Base-by-base conservation (phyloP, 2,888 invertebrate species). In the Brachypalpus laphriformis region DNA sequence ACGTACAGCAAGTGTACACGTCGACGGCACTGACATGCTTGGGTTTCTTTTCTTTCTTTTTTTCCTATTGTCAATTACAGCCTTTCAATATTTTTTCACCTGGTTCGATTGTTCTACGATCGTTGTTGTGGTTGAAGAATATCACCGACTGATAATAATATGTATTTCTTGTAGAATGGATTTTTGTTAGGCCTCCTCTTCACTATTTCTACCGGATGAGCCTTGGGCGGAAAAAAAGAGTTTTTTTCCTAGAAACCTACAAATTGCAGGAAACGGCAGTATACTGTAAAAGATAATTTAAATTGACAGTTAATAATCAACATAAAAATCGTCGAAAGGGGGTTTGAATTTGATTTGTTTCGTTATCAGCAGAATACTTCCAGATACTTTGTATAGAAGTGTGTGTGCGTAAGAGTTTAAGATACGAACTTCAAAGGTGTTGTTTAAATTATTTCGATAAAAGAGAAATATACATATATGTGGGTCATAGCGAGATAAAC, bases 81-180 rank as follows among this genome's bases (percentile, higher is more conserved):
- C 74, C 75, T 42, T 63, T 85, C 75, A 81, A 85, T 85, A 85
- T 81, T 71, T 85, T 66, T 57, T 81, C 85, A 85, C 71, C 75
- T 85, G 85, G 22, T 66, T 80, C 57, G 65, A 85, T 85, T 71
- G 85, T 85, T 81, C 81, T 57, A 22, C 71, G 57, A 85, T 70
- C 57, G 25, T 31, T 18, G 40, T 34, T 18, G 25, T 37, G 56
- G 45, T 7, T 34, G 75, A 66, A 54, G 45, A 31, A 68, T 70
- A 70, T 31, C 70, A 68, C 47, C 25, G 7, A 8, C 66, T 56
- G 49, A 61, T 70, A 63, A 18, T 47, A 11, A 16, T 56, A 34
- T 11, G 54, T 59, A 18, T 16, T 18, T 63, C 63, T 47, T 14
- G 11, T n/a, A n/a, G 25, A 37, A 28, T 45, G 25, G 22, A 11